phyloP scores from a whole-genome alignment of 2,888 invertebrate species.

The Callosobruchus maculatus region DNA sequence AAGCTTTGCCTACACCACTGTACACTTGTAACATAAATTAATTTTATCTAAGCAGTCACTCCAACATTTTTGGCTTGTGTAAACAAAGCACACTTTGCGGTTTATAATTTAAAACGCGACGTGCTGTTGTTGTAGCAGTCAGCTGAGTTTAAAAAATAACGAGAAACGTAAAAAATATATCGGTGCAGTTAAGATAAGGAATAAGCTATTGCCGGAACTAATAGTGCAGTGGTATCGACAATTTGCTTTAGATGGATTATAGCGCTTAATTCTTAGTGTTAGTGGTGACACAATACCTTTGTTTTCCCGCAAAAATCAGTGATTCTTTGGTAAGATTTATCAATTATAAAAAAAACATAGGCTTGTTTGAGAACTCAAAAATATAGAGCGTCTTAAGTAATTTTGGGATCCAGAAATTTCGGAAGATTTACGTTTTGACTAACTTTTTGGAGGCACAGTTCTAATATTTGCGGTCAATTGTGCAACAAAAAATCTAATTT shows the following conservation, averaged over 20 bases:
- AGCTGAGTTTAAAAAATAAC: neutral
- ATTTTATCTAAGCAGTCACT: neutral
- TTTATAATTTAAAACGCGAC: neutral
- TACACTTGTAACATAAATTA: neutral
- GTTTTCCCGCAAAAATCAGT: neutral
- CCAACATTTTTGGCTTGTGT: neutral
- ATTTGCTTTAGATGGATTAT: neutral
- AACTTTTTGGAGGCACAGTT: too few species aligned
- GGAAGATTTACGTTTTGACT: too few species aligned
- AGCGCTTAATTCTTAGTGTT: neutral
- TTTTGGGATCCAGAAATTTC: too few species aligned
- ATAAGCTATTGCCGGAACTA: neutral
- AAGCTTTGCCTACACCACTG: neutral
- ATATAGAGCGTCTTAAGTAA: too few species aligned
- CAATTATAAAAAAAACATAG: too few species aligned
- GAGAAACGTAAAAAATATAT: neutral
- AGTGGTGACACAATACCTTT: neutral
- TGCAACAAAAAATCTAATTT: too few species aligned
- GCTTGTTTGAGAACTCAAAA: too few species aligned
- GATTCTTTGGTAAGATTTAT: neutral
- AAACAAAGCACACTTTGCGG: neutral
- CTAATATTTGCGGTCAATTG: too few species aligned
- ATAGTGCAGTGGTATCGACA: neutral
- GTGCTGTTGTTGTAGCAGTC: neutral
- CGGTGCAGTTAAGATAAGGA: neutral